These are phyloP conservation scores for Okamejei kenojei DNA, from an alignment of 2,797 vertebrate genomes.

Conservation along the genomic window DNA sequence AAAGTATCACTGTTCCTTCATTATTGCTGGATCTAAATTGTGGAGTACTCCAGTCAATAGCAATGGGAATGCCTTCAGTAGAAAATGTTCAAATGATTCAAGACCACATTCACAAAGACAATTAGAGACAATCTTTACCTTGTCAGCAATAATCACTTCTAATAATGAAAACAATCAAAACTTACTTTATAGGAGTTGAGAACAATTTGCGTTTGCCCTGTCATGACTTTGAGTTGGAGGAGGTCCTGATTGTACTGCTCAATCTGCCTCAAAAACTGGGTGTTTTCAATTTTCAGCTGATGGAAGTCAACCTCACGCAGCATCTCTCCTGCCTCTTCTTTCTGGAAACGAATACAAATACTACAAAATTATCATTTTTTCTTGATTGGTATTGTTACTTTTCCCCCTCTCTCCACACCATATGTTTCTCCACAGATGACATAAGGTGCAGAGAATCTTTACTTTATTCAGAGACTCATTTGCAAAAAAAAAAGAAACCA, in stretches of 20 bases:
- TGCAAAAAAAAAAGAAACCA: background rate
- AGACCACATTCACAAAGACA: no score
- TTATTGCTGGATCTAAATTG: background rate
- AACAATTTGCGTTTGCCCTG: conserved; percentile 53
- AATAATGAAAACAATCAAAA: background rate
- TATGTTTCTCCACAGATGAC: background rate
- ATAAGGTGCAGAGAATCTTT: background rate
- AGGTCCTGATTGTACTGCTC: conserved; percentile 58
- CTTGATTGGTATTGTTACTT: background rate
- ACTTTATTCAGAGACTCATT: background rate
- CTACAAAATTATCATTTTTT: background rate
- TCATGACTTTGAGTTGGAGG: conserved; percentile 55
- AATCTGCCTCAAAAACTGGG: conserved; percentile 54
- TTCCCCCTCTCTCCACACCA: background rate
- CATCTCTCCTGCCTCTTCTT: conserved; percentile 58
- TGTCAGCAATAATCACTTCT: no score
- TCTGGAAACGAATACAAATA: conserved; percentile 47
- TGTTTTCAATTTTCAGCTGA: conserved; percentile 63
- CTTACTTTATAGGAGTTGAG: conserved; percentile 61
- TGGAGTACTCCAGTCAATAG: no score
- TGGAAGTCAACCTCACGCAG: conserved; percentile 57
- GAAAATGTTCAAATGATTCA: no score
- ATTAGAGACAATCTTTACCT: no score
- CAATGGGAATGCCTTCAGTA: no score
- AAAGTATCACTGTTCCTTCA: no score